Percentiles rank a stretch among this genome's conserved stretches.
Evolutionary conservation across 2,113 vertebrate genomes (phyloP).

Genomic region (Apus apus): DNA sequence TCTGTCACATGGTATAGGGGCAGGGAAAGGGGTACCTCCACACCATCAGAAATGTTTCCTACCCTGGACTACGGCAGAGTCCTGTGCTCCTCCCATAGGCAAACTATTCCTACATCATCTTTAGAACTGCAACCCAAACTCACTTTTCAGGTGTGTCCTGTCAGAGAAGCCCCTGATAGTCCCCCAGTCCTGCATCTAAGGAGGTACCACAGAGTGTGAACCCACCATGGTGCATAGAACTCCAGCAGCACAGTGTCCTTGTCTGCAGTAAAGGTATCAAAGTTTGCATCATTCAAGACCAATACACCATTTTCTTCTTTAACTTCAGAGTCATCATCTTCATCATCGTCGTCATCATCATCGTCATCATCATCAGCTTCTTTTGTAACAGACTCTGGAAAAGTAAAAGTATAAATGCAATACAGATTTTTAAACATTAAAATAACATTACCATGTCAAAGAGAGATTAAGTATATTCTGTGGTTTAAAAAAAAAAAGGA

Average conservation of each 20-base stretch:
- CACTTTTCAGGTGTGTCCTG: neutral
- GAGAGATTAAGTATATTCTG: neutral
- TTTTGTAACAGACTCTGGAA: slow-evolving; percentile 59
- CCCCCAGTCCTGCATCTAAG: neutral
- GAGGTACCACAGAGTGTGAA: neutral
- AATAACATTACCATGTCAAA: neutral
- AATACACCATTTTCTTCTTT: slow-evolving; percentile 95
- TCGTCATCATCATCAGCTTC: slow-evolving; percentile 61
- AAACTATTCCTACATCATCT: neutral
- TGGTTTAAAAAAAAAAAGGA: neutral
- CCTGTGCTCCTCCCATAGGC: neutral
- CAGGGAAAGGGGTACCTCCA: neutral
- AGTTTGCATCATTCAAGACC: slow-evolving; percentile 88
- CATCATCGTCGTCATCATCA: slow-evolving; percentile 68
- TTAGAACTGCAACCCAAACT: neutral
- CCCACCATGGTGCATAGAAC: slow-evolving; percentile 96
- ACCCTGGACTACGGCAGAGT: neutral
- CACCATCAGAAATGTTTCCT: neutral
- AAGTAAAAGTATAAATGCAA: neutral
- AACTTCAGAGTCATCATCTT: slow-evolving; percentile 78
- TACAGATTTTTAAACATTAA: neutral
- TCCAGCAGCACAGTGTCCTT: slow-evolving; percentile 93
- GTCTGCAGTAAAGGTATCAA: slow-evolving; percentile 87
- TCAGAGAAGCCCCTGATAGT: neutral
- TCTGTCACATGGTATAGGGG: neutral